Conservation (phyloP, 2,113 vertebrate genomes). For the Alosa alosa region DNA sequence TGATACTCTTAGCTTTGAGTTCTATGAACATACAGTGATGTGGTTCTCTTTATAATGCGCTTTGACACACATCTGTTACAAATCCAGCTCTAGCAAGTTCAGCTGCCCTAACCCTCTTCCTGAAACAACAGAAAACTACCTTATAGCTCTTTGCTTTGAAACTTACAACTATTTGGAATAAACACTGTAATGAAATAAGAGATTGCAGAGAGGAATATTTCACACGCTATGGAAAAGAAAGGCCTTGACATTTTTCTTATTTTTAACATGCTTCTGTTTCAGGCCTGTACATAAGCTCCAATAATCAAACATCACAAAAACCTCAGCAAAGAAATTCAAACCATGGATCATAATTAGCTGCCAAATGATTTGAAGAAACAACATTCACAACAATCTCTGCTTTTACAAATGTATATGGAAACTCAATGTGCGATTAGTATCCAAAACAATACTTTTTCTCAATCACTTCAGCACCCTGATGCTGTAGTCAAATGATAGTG, state of each 20-base stretch:
- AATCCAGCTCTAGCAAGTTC: not conserved
- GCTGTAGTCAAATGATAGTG: not conserved
- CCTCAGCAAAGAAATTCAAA: not conserved
- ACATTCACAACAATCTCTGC: not conserved
- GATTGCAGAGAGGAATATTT: not conserved
- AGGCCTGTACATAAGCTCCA: slow-evolving; percentile 13
- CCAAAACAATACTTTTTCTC: not conserved
- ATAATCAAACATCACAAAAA: slow-evolving; percentile 8
- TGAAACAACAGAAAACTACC: not conserved
- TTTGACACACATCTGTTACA: not conserved
- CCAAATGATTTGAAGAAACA: not conserved
- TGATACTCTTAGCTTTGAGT: slow-evolving; percentile 14
- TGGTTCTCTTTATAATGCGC: not conserved
- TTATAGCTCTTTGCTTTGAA: slow-evolving; percentile 9
- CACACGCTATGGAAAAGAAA: not conserved
- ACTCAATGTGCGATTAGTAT: not conserved
- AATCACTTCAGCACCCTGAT: not conserved
- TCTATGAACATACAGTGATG: slow-evolving; percentile 14
- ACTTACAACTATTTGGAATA: slow-evolving; percentile 9
- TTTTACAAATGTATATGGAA: slow-evolving; percentile 9
- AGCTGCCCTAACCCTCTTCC: not conserved
- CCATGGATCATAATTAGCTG: slow-evolving; percentile 11
- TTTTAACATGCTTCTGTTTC: slow-evolving; percentile 13
- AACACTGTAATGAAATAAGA: not conserved
- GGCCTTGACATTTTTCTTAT: not conserved